A percentile compares a stretch with the other conserved stretches of the same genome.
Evolutionary conservation across 2,797 vertebrate genomes (phyloP).

Genomic region (Sciurus carolinensis): DNA sequence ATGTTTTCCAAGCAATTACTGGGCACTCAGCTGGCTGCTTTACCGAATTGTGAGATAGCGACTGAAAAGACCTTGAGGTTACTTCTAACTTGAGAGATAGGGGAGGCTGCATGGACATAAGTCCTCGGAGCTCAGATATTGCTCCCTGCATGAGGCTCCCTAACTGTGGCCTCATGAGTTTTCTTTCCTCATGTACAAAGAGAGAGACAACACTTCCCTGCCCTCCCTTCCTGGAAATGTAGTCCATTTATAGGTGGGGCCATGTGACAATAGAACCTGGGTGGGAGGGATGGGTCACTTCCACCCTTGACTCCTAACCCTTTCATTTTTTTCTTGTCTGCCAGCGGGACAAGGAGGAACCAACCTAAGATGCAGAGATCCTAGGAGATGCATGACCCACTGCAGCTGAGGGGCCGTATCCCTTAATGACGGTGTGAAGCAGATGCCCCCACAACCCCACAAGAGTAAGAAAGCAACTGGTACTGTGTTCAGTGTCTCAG

Average conservation of each 20-base stretch:
- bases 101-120: neutral
- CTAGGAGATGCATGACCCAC: neutral
- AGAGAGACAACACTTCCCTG: neutral
- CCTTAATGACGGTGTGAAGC: neutral
- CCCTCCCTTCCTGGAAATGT: neutral
- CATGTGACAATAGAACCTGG: neutral
- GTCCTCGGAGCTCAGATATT: neutral
- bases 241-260: neutral
- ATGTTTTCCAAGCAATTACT: slow-evolving; percentile 52
- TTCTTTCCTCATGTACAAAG: neutral
- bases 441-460: neutral
- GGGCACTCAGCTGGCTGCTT: slow-evolving; percentile 46
- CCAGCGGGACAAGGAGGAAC: neutral
- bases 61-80: slow-evolving; percentile 20
- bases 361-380: neutral
- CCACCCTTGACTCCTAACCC: neutral
- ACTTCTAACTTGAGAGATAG: neutral
- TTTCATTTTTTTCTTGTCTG: neutral
- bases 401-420: neutral
- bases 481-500: neutral
- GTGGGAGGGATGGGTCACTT: neutral
- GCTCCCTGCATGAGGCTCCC: neutral
- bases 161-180: neutral
- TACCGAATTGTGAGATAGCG: neutral
- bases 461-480: neutral